Conservation (phyloP, 2,113 vertebrate genomes). For the Atrichornis clamosus region DNA sequence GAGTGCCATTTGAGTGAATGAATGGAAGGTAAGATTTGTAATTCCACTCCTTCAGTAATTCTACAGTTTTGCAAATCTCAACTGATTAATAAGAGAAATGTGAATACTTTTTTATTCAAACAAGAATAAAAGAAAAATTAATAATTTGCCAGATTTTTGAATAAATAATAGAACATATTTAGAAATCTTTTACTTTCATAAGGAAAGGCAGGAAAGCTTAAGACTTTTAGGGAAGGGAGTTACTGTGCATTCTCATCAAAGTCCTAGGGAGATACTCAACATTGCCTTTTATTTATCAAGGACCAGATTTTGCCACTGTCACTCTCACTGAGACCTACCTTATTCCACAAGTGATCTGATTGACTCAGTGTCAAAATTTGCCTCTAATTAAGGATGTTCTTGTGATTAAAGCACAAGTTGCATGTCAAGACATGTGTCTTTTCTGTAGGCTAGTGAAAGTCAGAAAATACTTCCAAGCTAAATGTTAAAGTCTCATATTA, state of each 20-base stretch:
- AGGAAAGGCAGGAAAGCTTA: neutral
- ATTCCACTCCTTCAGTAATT: neutral
- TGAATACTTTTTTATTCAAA: neutral
- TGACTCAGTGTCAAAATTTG: conserved; percentile 23
- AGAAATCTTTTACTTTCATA: conserved; percentile 4
- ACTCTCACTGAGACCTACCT: neutral
- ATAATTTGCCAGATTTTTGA: neutral
- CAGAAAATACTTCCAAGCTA: neutral
- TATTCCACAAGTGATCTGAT: conserved; percentile 28
- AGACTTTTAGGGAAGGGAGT: neutral
- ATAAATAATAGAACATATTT: neutral
- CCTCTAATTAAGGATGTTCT: conserved; percentile 30
- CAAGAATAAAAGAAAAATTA: neutral
- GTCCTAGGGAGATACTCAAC: neutral
- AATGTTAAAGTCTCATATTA: neutral
- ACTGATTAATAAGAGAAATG: neutral
- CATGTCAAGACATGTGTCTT: conserved; percentile 11
- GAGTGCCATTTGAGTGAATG: neutral
- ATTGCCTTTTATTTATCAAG: conserved; percentile 32
- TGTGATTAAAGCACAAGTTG: conserved; percentile 37
- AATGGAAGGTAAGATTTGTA: neutral
- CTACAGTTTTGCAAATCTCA: neutral
- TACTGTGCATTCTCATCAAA: conserved; percentile 15
- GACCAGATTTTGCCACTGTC: conserved; percentile 22
- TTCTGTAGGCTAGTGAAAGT: neutral